Conservation (phyloP, 37 sponge, comb jelly and placozoan species). For the Geodia barretti region DNA sequence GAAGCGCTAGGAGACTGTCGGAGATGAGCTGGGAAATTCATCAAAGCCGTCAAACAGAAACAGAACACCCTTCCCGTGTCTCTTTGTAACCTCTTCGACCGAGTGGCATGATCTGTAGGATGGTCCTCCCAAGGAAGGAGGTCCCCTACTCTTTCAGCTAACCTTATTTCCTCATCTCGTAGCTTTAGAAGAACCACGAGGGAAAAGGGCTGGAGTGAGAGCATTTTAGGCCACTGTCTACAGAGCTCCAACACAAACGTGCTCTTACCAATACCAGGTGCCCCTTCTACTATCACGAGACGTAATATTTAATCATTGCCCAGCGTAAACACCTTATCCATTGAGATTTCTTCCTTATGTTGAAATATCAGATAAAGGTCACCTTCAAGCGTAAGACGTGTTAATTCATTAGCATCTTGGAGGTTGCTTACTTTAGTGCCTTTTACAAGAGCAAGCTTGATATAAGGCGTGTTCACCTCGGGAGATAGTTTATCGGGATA, state of each 20-base stretch:
- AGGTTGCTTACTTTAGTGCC: neutral
- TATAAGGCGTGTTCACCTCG: neutral
- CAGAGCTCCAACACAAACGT: slow-evolving; percentile 9
- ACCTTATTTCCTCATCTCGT: neutral
- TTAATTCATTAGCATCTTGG: neutral
- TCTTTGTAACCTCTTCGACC: neutral
- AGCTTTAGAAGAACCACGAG: neutral
- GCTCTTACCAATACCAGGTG: slow-evolving; percentile 10
- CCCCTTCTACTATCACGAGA: slow-evolving; percentile 1
- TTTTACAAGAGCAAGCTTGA: neutral
- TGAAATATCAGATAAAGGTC: neutral
- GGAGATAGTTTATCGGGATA: neutral
- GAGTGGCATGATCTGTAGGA: neutral
- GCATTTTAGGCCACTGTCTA: neutral
- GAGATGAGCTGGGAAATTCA: slow-evolving; percentile 2
- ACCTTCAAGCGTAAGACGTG: neutral
- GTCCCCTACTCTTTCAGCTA: neutral
- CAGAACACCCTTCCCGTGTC: neutral
- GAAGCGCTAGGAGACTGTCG: neutral
- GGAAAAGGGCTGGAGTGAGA: neutral
- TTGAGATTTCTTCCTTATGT: neutral
- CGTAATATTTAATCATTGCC: neutral
- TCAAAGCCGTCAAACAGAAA: slow-evolving; percentile 5
- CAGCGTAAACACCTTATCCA: neutral
- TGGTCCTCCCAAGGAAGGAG: neutral